Conservation (phyloP, 2,888 invertebrate species). For the Agrotis puta region DNA sequence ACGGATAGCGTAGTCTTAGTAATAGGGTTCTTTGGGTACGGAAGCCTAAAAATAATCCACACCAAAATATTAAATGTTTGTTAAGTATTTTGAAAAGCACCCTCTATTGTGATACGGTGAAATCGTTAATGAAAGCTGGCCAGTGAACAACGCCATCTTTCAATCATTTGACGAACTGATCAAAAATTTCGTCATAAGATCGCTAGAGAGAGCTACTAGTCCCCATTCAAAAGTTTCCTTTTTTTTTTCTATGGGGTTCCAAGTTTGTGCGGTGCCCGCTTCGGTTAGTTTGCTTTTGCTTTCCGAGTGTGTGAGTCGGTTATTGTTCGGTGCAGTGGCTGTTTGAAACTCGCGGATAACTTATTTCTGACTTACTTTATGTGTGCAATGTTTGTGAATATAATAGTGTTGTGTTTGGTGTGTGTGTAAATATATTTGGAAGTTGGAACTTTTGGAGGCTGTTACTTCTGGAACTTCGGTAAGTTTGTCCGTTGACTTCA, state of each 20-base stretch:
- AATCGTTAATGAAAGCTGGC: background rate
- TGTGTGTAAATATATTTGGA: constrained; percentile 70
- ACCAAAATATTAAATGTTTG: too few species aligned
- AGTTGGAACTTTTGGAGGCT: constrained; percentile 66
- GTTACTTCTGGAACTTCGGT: constrained; percentile 76
- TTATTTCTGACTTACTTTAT: constrained; percentile 79
- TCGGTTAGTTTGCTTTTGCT: constrained; percentile 80
- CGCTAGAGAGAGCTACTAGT: constrained; percentile 44
- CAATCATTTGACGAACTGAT: background rate
- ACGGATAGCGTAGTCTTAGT: too few species aligned
- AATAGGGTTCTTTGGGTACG: too few species aligned
- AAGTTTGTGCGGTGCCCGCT: constrained; percentile 53
- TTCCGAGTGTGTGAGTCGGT: constrained; percentile 70
- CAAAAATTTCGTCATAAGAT: background rate
- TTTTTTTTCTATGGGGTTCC: constrained; percentile 54
- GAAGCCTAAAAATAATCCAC: too few species aligned
- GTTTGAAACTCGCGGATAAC: constrained; percentile 84
- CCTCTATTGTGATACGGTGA: constrained; percentile 11
- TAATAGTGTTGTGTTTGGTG: constrained; percentile 74
- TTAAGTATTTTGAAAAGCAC: background rate
- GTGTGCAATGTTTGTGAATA: constrained; percentile 75
- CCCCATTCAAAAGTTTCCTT: constrained; percentile 31
- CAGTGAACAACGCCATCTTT: constrained; percentile 19
- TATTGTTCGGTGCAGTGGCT: constrained; percentile 68
- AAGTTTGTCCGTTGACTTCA: constrained; percentile 79